phyloP scores from a whole-genome alignment of 2,113 vertebrate species.

The Oceanites oceanicus region DNA sequence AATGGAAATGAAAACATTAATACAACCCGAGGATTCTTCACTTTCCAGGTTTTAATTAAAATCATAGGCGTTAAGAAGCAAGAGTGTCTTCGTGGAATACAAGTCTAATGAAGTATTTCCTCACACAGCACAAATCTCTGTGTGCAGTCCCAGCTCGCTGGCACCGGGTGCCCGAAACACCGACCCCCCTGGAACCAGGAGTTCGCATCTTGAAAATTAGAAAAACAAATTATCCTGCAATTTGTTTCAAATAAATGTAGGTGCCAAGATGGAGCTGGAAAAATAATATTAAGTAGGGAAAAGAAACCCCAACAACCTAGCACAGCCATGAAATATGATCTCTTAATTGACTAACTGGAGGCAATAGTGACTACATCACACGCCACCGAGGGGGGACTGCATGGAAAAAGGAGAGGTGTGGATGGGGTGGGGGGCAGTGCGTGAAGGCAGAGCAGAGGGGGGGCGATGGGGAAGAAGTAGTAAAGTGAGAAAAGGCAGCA shows the following conservation, averaged over 20 bases:
- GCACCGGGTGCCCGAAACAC: slow-evolving; percentile 38
- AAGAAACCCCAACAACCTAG: not conserved
- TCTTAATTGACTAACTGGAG: slow-evolving; percentile 56
- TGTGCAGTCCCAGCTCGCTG: slow-evolving; percentile 61
- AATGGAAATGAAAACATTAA: slow-evolving; percentile 83
- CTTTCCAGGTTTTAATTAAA: slow-evolving; percentile 85
- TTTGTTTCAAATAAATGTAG: slow-evolving; percentile 65
- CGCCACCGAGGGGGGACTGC: not conserved
- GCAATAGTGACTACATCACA: not conserved
- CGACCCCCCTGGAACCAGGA: slow-evolving; percentile 23
- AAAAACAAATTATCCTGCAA: slow-evolving; percentile 70
- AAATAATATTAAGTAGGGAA: slow-evolving; percentile 41
- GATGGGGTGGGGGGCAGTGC: not conserved
- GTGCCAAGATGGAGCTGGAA: slow-evolving; percentile 42
- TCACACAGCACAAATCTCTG: slow-evolving; percentile 68
- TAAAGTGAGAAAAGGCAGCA: not conserved
- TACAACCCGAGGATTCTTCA: slow-evolving; percentile 79
- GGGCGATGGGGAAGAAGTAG: not conserved
- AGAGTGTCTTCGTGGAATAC: slow-evolving; percentile 77
- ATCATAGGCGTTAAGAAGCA: slow-evolving; percentile 78
- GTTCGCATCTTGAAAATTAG: slow-evolving; percentile 60
- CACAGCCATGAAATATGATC: slow-evolving; percentile 15
- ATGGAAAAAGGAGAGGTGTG: not conserved
- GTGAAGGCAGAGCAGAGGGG: not conserved
- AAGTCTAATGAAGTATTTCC: slow-evolving; percentile 80